Conservation (phyloP, 2,113 vertebrate species). For the rat (Rattus norvegicus) region GRCr8 NC_086023.1:71420001-71420500, state of each 20-base stretch:
- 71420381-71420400: slow-evolving; percentile 25
- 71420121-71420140: slow-evolving; percentile 30
- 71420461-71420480: slow-evolving; percentile 28
- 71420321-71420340: slow-evolving; percentile 40
- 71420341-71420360: slow-evolving; percentile 42
- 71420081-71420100: slow-evolving; percentile 51
- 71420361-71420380: slow-evolving; percentile 27
- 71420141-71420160: not conserved
- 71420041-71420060: not conserved
- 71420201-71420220: slow-evolving; percentile 40
- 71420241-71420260: slow-evolving; percentile 43
- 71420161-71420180: not conserved
- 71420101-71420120: not conserved
- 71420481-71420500: slow-evolving; percentile 34
- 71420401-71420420: slow-evolving; percentile 52
- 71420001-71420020: slow-evolving; percentile 14
- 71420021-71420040: not conserved
- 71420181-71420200: slow-evolving; percentile 5
- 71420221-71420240: slow-evolving; percentile 34
- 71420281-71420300: slow-evolving; percentile 47
- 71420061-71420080: slow-evolving; percentile 29
- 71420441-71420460: slow-evolving; percentile 16
- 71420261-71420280: slow-evolving; percentile 57
- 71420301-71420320: slow-evolving; percentile 21
- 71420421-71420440: slow-evolving; percentile 52